Evolutionary conservation across 2,888 invertebrate species (phyloP).

Genomic region (Cosmia pyralina): DNA sequence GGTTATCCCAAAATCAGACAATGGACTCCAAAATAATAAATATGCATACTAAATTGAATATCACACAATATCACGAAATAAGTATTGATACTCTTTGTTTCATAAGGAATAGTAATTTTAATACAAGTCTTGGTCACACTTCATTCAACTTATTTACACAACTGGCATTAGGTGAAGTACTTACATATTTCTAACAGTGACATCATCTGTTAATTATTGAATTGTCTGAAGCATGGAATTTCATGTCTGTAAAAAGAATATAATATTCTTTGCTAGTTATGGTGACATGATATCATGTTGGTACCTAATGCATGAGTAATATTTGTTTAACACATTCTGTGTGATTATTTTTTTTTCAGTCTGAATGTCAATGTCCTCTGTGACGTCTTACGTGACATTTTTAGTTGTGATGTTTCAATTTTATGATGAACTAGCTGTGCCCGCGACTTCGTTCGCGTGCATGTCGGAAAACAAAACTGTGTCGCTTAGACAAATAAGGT

Average conservation of each 20-base stretch:
- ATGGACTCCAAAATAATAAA: conserved; percentile 21
- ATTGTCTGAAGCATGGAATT: conserved; percentile 45
- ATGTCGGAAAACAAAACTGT: too few relatives aligned
- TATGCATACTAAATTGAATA: conserved; percentile 39
- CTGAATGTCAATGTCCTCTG: conserved; percentile 43
- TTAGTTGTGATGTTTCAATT: conserved; percentile 30
- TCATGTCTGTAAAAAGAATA: conserved; percentile 48
- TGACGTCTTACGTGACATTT: conserved; percentile 23
- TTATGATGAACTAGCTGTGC: too few relatives aligned
- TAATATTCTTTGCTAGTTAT: conserved; percentile 20
- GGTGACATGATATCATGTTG: conserved; percentile 29
- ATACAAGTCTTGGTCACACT: conserved; percentile 38
- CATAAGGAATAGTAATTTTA: conserved; percentile 26
- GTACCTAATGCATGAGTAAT: conserved; percentile 44
- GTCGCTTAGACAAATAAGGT: too few relatives aligned
- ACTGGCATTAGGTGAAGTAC: conserved; percentile 70
- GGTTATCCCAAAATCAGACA: conserved; percentile 35
- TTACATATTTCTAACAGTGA: conserved; percentile 76
- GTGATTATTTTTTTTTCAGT: conserved; percentile 33
- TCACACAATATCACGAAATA: conserved; percentile 34
- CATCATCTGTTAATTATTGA: conserved; percentile 74
- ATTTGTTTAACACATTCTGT: conserved; percentile 34
- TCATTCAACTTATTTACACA: conserved; percentile 75
- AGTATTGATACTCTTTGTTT: conserved; percentile 39
- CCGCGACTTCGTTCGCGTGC: too few relatives aligned